These are phyloP conservation scores for Thera obeliscata DNA, from an alignment of 2,888 invertebrate genomes.

Conservation along the genomic window DNA sequence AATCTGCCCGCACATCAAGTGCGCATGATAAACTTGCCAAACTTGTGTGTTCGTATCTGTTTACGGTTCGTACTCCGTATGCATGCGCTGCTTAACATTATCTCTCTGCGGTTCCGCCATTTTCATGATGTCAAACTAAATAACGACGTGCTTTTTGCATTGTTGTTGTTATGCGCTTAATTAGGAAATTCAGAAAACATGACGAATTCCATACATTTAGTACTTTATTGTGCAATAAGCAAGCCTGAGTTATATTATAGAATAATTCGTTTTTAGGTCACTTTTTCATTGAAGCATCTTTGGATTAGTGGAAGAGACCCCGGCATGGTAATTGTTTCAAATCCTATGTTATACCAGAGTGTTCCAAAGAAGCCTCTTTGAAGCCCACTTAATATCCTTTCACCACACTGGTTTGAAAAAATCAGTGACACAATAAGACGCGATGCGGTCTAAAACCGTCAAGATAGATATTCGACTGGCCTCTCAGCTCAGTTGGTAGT, in stretches of 20 bases:
- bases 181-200: constrained; percentile 40
- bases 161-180: constrained; percentile 42
- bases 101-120: constrained; percentile 51
- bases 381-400: too few species aligned
- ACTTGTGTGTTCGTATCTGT: background rate
- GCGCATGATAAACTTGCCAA: too few species aligned
- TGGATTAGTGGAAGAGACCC: too few species aligned
- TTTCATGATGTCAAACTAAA: constrained; percentile 70
- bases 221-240: constrained; percentile 10
- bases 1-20: too few species aligned
- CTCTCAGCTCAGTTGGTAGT: too few species aligned
- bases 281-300: background rate
- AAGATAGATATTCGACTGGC: too few species aligned
- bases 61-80: background rate
- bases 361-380: too few species aligned
- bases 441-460: too few species aligned
- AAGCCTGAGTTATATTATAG: background rate
- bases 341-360: too few species aligned
- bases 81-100: background rate
- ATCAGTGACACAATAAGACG: too few species aligned
- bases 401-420: too few species aligned
- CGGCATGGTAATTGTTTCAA: too few species aligned
- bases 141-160: constrained; percentile 58
- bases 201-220: constrained; percentile 26
- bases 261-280: background rate